These are phyloP conservation scores for Sebastes kiyomatsui DNA, from an alignment of 2,797 vertebrate genomes.

Conservation along the genomic window DNA sequence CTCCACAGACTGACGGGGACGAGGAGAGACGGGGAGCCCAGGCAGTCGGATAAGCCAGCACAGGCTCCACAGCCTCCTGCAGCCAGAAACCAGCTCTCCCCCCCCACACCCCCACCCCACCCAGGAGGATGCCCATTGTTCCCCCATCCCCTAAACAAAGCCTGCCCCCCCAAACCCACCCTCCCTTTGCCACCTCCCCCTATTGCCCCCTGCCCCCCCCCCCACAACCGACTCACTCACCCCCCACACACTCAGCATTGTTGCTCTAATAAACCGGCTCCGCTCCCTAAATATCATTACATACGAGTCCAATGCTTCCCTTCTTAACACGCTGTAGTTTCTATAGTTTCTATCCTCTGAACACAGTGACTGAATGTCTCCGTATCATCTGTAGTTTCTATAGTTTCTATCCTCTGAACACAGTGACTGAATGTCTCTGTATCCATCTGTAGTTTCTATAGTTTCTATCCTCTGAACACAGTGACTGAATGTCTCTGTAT, in stretches of 20 bases:
- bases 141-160: conserved; percentile 77
- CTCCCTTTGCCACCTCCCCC: conserved; percentile 28
- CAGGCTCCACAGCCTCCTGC: conserved; percentile 63
- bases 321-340: neutral
- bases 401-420: no score
- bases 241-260: conserved; percentile 47
- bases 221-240: conserved; percentile 11
- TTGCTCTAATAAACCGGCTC: conserved; percentile 71
- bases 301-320: conserved; percentile 43
- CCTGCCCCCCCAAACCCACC: conserved; percentile 45
- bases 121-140: conserved; percentile 81
- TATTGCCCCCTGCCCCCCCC: neutral
- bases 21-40: neutral
- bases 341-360: no score
- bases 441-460: no score
- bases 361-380: no score
- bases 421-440: no score
- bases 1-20: conserved; percentile 11
- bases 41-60: conserved; percentile 40
- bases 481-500: no score
- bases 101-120: conserved; percentile 55
- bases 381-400: no score
- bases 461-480: no score
- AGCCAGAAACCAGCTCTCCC: conserved; percentile 51
- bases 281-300: conserved; percentile 78